These are phyloP conservation scores for Thalassophryne amazonica DNA, from an alignment of 2,797 vertebrate genomes.

Conservation along the genomic window DNA sequence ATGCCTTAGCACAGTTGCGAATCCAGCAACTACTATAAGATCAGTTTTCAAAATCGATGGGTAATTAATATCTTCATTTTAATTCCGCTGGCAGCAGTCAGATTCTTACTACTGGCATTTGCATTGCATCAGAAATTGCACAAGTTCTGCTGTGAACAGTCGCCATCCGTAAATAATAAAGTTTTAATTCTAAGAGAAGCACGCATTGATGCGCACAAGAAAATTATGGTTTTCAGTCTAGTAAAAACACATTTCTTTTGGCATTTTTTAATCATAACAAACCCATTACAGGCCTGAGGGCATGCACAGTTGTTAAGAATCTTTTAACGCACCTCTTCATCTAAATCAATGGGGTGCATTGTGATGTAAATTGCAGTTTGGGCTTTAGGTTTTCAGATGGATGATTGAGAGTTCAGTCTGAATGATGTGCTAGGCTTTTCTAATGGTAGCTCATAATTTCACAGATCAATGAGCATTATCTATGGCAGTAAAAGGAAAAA, in stretches of 20 bases:
- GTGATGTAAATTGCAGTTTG: constrained; percentile 68
- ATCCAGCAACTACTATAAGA: constrained; percentile 32
- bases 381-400: constrained; percentile 57
- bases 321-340: constrained; percentile 59
- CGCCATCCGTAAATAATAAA: constrained; percentile 41
- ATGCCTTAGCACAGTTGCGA: constrained; percentile 1
- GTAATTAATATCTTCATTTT: constrained; percentile 45
- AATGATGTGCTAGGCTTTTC: constrained; percentile 64
- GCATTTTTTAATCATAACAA: constrained; percentile 55
- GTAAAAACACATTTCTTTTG: constrained; percentile 32
- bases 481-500: constrained; percentile 48
- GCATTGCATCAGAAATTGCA: constrained; percentile 28
- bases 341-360: constrained; percentile 63
- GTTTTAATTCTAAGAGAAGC: constrained; percentile 30
- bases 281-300: constrained; percentile 38
- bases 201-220: constrained; percentile 20
- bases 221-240: constrained; percentile 12
- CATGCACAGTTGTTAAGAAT: constrained; percentile 51
- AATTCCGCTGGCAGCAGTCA: constrained; percentile 24
- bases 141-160: constrained; percentile 16
- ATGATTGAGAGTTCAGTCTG: constrained; percentile 69
- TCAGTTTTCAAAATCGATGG: constrained; percentile 39
- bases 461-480: constrained; percentile 80
- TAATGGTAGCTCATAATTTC: constrained; percentile 78
- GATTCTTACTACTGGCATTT: constrained; percentile 32